Conservation (phyloP, 2,113 vertebrate genomes). For the Vicugna pacos region DNA sequence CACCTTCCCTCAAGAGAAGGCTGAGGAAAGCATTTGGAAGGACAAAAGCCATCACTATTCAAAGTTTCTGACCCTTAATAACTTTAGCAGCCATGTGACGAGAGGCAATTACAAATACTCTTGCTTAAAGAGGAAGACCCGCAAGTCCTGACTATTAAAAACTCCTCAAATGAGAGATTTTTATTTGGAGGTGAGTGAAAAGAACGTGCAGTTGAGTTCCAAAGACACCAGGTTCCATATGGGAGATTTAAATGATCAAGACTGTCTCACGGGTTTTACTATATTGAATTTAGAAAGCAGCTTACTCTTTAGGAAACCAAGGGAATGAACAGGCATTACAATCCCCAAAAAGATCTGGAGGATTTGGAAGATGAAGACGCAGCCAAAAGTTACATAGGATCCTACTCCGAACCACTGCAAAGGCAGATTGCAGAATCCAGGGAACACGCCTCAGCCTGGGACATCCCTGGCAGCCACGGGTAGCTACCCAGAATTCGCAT, state of each 20-base stretch:
- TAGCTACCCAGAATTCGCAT: background rate
- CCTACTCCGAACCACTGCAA: background rate
- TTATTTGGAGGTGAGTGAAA: background rate
- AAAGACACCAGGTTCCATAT: slow-evolving; percentile 30
- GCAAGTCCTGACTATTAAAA: background rate
- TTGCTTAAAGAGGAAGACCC: background rate
- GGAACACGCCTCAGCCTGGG: fast-evolving
- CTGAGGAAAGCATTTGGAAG: background rate
- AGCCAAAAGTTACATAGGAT: background rate
- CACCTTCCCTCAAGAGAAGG: background rate
- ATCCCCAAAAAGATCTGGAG: background rate
- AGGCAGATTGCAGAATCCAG: background rate
- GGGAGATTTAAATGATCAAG: slow-evolving; percentile 19
- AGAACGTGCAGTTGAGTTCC: background rate
- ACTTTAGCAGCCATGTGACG: background rate
- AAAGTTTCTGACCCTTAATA: background rate
- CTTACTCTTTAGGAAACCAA: slow-evolving; percentile 37
- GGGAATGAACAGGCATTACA: background rate
- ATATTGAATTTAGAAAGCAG: background rate
- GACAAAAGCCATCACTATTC: background rate
- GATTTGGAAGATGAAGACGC: background rate
- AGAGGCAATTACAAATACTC: background rate
- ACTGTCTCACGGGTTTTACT: background rate
- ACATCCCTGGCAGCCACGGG: background rate
- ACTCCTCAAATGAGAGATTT: background rate